These are phyloP conservation scores for Stenchaetothrips biformis DNA, from an alignment of 2,888 invertebrate genomes.

Conservation along the genomic window DNA sequence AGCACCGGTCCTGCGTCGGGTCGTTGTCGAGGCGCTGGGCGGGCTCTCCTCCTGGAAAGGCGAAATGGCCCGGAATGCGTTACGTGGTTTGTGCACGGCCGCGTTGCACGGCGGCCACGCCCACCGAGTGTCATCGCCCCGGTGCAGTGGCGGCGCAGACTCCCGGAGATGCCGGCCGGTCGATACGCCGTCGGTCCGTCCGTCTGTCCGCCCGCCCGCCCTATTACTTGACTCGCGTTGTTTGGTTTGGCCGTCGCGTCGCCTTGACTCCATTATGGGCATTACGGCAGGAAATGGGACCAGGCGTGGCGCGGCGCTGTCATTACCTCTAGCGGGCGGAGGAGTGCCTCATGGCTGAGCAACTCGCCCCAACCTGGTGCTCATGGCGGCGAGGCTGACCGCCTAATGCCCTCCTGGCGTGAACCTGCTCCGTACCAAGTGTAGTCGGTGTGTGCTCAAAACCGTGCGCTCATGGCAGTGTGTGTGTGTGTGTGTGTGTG, in stretches of 20 bases:
- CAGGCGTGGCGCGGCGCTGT: background rate
- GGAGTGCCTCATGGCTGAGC: background rate
- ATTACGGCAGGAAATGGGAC: conserved; percentile 12
- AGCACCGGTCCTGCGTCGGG: too few relatives aligned
- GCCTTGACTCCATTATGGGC: background rate
- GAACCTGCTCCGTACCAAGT: too few relatives aligned
- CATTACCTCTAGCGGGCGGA: background rate
- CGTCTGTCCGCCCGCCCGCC: background rate
- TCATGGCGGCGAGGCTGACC: background rate
- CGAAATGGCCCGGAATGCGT: too few relatives aligned
- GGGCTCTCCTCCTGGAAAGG: too few relatives aligned
- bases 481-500: too few relatives aligned
- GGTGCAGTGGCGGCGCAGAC: background rate
- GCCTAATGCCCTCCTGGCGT: background rate
- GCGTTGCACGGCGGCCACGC: too few relatives aligned
- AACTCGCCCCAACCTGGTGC: background rate
- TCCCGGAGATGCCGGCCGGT: background rate
- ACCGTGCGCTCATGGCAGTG: too few relatives aligned
- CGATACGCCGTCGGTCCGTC: background rate
- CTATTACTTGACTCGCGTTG: background rate
- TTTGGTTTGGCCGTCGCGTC: background rate
- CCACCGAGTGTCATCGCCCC: background rate
- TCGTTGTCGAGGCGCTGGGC: too few relatives aligned
- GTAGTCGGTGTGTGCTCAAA: background rate
- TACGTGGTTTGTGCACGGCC: too few relatives aligned